These are phyloP conservation scores for Lordiphosa clarofinis DNA, from an alignment of 1,140 invertebrate genomes.

Conservation along the genomic window DNA sequence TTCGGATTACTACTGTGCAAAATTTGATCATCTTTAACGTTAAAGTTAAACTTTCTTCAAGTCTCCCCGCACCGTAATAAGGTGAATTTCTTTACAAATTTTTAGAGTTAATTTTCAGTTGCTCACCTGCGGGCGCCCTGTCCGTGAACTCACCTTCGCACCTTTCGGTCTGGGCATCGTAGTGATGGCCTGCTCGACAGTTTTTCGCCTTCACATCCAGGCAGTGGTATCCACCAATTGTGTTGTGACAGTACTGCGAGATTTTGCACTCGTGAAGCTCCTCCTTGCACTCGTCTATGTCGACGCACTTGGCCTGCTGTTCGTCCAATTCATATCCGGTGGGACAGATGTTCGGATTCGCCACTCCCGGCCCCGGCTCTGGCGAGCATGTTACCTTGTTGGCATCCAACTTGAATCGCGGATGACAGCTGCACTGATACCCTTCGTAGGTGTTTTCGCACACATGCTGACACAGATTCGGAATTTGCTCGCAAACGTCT, in stretches of 20 bases:
- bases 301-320: constrained; percentile 67
- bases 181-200: constrained; percentile 45
- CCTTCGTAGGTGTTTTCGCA: constrained; percentile 85
- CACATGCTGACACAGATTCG: constrained; percentile 85
- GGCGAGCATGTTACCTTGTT: constrained; percentile 83
- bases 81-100: no score
- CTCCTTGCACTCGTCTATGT: constrained; percentile 86
- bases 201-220: constrained; percentile 38
- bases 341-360: constrained; percentile 28
- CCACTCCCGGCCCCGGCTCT: constrained; percentile 6
- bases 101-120: no score
- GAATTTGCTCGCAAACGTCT: constrained; percentile 84
- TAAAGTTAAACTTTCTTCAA: no score
- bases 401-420: constrained; percentile 83
- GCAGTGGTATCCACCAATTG: constrained; percentile 59
- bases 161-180: constrained; percentile 28
- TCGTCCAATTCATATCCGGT: constrained; percentile 43
- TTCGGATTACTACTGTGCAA: no score
- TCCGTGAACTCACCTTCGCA: constrained; percentile 50
- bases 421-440: constrained; percentile 85
- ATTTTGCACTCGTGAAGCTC: constrained; percentile 82
- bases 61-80: no score
- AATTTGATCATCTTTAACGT: no score
- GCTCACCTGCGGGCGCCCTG: no score
- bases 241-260: constrained; percentile 69